phyloP scores from a whole-genome alignment of 2,113 vertebrate genomes.

The Neolamprologus sp. region DNA sequence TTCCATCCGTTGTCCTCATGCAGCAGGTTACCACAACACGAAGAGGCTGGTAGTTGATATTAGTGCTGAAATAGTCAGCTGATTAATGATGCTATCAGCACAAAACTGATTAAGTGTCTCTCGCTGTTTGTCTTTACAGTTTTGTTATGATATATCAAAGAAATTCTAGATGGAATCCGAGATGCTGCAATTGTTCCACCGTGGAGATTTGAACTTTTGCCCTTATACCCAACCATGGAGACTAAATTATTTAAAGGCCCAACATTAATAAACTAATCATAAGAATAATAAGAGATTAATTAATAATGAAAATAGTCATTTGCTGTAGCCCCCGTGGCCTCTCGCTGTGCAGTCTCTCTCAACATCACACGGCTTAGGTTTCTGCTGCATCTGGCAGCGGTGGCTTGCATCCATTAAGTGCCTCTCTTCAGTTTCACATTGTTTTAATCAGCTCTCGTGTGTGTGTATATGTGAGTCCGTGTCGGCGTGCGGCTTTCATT shows the following conservation, averaged over 20 bases:
- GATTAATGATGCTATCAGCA: not conserved
- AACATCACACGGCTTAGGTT: not conserved
- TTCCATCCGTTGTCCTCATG: not conserved
- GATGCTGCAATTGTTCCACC: not conserved
- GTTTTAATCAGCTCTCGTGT: slow-evolving; percentile 54
- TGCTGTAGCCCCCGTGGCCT: not conserved
- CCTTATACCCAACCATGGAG: not conserved
- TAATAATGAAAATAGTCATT: not conserved
- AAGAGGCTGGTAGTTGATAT: not conserved
- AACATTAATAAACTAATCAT: not conserved
- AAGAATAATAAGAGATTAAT: not conserved
- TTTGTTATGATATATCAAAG: not conserved
- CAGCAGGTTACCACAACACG: not conserved
- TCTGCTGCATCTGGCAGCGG: slow-evolving; percentile 18
- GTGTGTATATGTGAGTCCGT: not conserved
- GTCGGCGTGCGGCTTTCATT: not conserved
- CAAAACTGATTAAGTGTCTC: not conserved
- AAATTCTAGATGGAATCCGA: not conserved
- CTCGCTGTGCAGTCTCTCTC: not conserved
- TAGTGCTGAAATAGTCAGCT: not conserved
- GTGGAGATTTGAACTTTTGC: not conserved
- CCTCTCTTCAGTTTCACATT: slow-evolving; percentile 50
- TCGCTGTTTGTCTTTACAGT: not conserved
- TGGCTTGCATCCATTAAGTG: slow-evolving; percentile 50
- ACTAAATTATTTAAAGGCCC: not conserved